phyloP scores from a whole-genome alignment of 2,797 vertebrate species.

The Chrysocyon brachyurus region DNA sequence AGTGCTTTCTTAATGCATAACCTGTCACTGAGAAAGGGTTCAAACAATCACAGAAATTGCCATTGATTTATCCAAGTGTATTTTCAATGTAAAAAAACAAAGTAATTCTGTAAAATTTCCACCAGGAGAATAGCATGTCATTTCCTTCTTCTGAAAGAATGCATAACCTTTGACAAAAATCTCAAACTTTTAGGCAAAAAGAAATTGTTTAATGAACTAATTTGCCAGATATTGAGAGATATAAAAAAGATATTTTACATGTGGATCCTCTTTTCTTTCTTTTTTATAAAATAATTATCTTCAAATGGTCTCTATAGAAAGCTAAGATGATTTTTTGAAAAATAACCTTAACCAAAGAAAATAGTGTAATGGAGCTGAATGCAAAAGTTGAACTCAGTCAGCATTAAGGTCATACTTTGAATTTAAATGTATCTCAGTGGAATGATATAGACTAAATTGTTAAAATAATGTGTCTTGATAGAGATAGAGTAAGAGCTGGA shows the following conservation, averaged over 20 bases:
- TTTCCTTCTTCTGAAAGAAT: slow-evolving; percentile 76
- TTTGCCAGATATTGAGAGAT: slow-evolving; percentile 53
- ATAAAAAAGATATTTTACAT: slow-evolving; percentile 33
- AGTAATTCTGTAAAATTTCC: slow-evolving; percentile 54
- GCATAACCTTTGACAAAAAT: slow-evolving; percentile 42
- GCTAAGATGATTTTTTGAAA: slow-evolving; percentile 18
- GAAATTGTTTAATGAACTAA: slow-evolving; percentile 20
- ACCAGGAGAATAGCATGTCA: neutral
- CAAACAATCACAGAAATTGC: slow-evolving; percentile 3
- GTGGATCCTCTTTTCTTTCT: neutral
- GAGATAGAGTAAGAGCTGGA: neutral
- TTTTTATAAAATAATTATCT: slow-evolving; percentile 58
- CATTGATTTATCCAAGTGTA: slow-evolving; percentile 6
- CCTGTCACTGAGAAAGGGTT: neutral
- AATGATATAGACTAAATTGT: neutral
- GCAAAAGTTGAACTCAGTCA: slow-evolving; percentile 38
- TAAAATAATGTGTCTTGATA: neutral
- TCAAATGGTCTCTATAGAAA: slow-evolving; percentile 44
- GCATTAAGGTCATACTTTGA: slow-evolving; percentile 7
- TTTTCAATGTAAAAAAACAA: slow-evolving; percentile 55
- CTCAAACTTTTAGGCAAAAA: slow-evolving; percentile 54
- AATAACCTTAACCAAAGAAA: slow-evolving; percentile 48
- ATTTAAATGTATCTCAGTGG: slow-evolving; percentile 21
- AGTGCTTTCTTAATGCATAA: neutral
- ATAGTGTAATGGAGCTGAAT: neutral